Evolutionary conservation across 2,113 vertebrate genomes (phyloP).

Genomic region (Bettongia penicillata): DNA sequence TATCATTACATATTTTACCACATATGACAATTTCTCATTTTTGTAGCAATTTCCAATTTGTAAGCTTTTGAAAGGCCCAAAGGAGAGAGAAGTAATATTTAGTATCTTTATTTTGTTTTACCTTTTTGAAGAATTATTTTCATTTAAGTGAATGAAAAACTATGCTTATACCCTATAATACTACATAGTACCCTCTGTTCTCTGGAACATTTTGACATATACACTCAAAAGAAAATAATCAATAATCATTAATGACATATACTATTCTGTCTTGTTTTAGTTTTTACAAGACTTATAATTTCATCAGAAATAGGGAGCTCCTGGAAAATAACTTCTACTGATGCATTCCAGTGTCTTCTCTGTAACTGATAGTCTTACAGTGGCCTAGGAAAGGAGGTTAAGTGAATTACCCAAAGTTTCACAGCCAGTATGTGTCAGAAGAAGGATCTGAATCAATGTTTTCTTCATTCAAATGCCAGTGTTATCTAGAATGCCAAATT

Average conservation of each 20-base stretch:
- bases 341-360: not conserved
- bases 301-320: not conserved
- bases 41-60: not conserved
- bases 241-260: not conserved
- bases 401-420: not conserved
- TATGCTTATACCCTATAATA: not conserved
- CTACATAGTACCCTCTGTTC: not conserved
- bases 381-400: not conserved
- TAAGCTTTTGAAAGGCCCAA: not conserved
- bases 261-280: not conserved
- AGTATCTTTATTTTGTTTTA: not conserved
- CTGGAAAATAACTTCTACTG: not conserved
- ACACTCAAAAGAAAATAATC: slow-evolving; percentile 27
- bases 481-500: not conserved
- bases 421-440: not conserved
- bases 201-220: not conserved
- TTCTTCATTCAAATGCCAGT: not conserved
- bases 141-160: not conserved
- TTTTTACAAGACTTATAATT: not conserved
- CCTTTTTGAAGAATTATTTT: not conserved
- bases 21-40: not conserved
- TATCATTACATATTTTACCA: not conserved
- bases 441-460: not conserved
- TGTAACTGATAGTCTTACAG: not conserved
- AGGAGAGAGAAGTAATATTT: not conserved